Conservation (phyloP, 2,888 invertebrate genomes). For the Adela reaumurella region DNA sequence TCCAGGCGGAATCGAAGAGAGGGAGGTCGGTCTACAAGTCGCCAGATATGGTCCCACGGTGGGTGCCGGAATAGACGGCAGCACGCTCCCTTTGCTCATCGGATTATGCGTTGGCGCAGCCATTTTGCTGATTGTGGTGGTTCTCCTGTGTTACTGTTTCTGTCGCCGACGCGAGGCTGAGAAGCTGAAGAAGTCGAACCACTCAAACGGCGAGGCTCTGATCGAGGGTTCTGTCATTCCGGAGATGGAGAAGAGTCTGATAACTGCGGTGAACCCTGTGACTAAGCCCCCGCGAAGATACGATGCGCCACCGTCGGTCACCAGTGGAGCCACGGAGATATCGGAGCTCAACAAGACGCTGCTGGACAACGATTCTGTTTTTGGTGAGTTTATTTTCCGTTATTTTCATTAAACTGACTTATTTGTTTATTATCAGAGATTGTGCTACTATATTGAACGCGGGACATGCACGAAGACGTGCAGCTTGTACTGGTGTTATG, state of each 20-base stretch:
- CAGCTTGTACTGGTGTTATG: too few relatives aligned
- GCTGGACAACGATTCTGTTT: slow-evolving; percentile 75
- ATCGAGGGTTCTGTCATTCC: slow-evolving; percentile 73
- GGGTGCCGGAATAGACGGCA: slow-evolving; percentile 50
- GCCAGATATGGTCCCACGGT: slow-evolving; percentile 38
- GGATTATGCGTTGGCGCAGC: slow-evolving; percentile 45
- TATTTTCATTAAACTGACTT: neutral
- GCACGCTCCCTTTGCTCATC: slow-evolving; percentile 52
- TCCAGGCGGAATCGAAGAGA: slow-evolving; percentile 74
- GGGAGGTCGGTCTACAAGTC: slow-evolving; percentile 64
- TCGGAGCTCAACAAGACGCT: slow-evolving; percentile 79
- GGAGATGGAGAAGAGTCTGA: slow-evolving; percentile 81
- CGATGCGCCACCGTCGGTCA: slow-evolving; percentile 67
- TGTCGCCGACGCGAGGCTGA: slow-evolving; percentile 42
- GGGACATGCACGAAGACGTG: too few relatives aligned
- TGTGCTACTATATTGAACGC: too few relatives aligned
- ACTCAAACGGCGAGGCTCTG: slow-evolving; percentile 64
- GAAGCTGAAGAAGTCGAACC: slow-evolving; percentile 56
- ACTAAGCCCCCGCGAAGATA: slow-evolving; percentile 78
- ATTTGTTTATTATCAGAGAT: too few relatives aligned
- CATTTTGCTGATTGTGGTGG: slow-evolving; percentile 47
- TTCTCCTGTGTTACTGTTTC: slow-evolving; percentile 55
- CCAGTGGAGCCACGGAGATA: slow-evolving; percentile 74
- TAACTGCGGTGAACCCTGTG: slow-evolving; percentile 81
- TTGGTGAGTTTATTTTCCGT: slow-evolving; percentile 56